phyloP scores from a whole-genome alignment of 30 jellyfish, hydroid and myxozoan genomes.

The Cassiopea xamachana region DNA sequence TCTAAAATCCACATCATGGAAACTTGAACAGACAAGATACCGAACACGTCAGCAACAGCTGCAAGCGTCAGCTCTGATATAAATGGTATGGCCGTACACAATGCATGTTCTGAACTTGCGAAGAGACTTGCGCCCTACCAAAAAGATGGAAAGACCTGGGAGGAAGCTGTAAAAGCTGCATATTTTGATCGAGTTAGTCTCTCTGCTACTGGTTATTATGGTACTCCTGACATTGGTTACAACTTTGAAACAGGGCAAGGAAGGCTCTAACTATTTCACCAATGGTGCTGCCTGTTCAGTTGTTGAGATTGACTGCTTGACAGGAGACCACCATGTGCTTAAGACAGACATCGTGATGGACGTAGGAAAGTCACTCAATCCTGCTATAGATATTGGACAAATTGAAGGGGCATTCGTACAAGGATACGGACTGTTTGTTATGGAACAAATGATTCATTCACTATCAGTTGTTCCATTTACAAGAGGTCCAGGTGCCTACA shows the following conservation, averaged over 20 bases:
- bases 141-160: constrained; percentile 32
- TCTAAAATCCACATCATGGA: constrained; percentile 42
- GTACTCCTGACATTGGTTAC: constrained; percentile 26
- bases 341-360: constrained; percentile 70
- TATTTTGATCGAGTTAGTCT: constrained; percentile 59
- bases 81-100: constrained; percentile 60
- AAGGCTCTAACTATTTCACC: constrained; percentile 20
- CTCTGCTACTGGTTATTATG: constrained; percentile 60
- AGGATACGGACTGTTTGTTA: constrained; percentile 64
- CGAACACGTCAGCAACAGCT: constrained; percentile 54
- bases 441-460: constrained; percentile 66
- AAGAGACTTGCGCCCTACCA: constrained; percentile 45
- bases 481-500: constrained; percentile 77
- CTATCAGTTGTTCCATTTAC: constrained; percentile 52
- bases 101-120: constrained; percentile 40
- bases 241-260: constrained; percentile 24
- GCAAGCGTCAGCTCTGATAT: constrained; percentile 64
- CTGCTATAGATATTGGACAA: constrained; percentile 68
- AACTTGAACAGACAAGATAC: constrained; percentile 50
- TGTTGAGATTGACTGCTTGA: constrained; percentile 57
- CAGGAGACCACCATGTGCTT: constrained; percentile 59
- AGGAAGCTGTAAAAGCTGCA: constrained; percentile 48
- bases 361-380: constrained; percentile 59
- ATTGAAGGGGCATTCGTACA: constrained; percentile 66
- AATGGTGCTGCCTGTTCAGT: constrained; percentile 51